phyloP scores from a whole-genome alignment of 2,888 invertebrate species.

The Pandemis heparana region DNA sequence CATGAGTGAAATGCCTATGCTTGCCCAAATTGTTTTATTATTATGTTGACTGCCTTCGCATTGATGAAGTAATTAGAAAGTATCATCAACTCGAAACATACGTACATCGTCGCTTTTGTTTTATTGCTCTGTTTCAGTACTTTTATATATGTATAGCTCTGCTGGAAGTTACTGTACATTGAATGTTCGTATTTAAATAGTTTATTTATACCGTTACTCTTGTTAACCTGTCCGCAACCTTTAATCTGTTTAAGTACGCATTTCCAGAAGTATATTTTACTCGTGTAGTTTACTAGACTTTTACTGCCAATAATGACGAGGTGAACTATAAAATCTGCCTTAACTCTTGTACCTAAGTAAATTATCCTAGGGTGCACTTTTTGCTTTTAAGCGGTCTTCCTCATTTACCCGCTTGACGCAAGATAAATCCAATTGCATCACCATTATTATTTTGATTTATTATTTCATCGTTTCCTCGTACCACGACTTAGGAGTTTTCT shows the following conservation, averaged over 20 bases:
- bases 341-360: background rate
- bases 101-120: constrained; percentile 30
- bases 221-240: background rate
- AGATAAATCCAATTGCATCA: constrained; percentile 56
- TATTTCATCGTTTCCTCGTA: constrained; percentile 71
- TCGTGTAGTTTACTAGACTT: background rate
- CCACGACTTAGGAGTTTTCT: constrained; percentile 67
- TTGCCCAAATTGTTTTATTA: constrained; percentile 25
- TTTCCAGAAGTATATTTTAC: background rate
- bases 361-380: constrained; percentile 14
- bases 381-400: constrained; percentile 29
- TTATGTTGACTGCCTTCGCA: constrained; percentile 21
- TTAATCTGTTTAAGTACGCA: background rate
- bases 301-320: constrained; percentile 27
- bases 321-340: constrained; percentile 8
- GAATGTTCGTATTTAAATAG: background rate
- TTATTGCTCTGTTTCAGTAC: constrained; percentile 8
- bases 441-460: constrained; percentile 75
- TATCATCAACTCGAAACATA: constrained; percentile 26
- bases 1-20: constrained; percentile 20
- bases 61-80: constrained; percentile 44
- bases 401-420: constrained; percentile 39
- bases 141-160: background rate
- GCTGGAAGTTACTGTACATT: background rate
- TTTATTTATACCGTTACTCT: background rate